Evolutionary conservation across 2,797 vertebrate genomes (phyloP).

Genomic region (Pseudochirops cupreus): DNA sequence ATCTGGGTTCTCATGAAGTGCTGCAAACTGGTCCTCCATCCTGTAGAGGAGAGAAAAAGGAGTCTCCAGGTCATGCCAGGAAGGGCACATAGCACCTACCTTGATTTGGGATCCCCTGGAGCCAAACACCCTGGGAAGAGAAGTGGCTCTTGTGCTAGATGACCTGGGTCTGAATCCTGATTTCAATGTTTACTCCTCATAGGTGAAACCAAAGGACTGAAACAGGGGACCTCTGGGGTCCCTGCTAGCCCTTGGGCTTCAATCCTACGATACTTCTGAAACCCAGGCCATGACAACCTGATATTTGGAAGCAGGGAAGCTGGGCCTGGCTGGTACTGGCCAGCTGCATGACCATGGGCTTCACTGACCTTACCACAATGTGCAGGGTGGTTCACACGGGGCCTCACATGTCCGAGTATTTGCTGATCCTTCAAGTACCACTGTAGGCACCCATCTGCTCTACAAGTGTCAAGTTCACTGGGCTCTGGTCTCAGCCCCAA

Average conservation of each 20-base stretch:
- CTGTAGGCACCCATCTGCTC: not conserved
- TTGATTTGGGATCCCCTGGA: not conserved
- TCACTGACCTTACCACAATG: not conserved
- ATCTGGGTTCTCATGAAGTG: conserved; percentile 97
- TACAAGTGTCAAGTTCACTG: not conserved
- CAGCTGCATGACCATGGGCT: not conserved
- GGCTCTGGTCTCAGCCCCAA: not conserved
- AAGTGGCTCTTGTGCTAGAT: not conserved
- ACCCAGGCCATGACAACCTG: not conserved
- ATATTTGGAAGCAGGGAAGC: not conserved
- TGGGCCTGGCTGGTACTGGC: no score
- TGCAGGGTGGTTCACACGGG: not conserved
- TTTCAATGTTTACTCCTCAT: not conserved
- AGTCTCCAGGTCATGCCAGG: not conserved
- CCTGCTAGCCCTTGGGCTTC: not conserved
- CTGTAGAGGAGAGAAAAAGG: conserved; percentile 80
- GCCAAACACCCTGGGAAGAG: not conserved
- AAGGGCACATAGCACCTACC: not conserved
- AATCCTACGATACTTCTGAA: not conserved
- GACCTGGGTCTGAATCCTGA: not conserved
- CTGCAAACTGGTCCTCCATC: conserved; percentile 99
- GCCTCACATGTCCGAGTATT: not conserved
- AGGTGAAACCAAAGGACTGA: not conserved
- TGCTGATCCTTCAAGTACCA: no score
- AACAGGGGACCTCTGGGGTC: not conserved